These are phyloP conservation scores for Limenitis camilla DNA, from an alignment of 2,888 invertebrate species.

Conservation along the genomic window DNA sequence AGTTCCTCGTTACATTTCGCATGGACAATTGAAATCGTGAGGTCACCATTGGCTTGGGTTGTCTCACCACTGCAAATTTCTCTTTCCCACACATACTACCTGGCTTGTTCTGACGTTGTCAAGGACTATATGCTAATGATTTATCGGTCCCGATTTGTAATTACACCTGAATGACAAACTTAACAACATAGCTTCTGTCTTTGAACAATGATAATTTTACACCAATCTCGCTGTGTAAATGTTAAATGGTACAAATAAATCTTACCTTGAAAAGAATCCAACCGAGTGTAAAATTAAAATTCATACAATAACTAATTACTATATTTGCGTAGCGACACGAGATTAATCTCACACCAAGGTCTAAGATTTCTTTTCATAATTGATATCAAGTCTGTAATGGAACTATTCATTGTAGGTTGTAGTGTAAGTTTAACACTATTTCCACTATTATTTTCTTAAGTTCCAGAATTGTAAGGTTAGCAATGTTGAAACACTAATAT, in stretches of 20 bases:
- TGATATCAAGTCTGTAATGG: no score
- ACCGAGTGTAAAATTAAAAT: no score
- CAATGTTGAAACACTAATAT: slow-evolving; percentile 40
- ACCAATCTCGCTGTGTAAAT: no score
- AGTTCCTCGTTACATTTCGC: slow-evolving; percentile 67
- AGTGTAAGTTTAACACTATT: neutral
- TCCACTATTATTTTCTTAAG: slow-evolving; percentile 18
- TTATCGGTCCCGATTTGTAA: slow-evolving; percentile 19
- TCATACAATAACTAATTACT: no score
- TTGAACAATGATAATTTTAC: no score
- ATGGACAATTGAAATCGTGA: slow-evolving; percentile 74
- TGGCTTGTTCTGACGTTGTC: slow-evolving; percentile 41
- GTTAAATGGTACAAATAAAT: no score
- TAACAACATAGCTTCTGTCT: no score
- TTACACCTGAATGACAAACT: neutral
- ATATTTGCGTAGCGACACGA: no score
- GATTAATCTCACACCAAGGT: no score
- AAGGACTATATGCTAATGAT: slow-evolving; percentile 18
- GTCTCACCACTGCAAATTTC: slow-evolving; percentile 66
- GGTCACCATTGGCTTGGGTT: slow-evolving; percentile 65
- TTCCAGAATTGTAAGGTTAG: slow-evolving; percentile 38
- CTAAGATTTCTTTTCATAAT: no score
- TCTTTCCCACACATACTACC: slow-evolving; percentile 59
- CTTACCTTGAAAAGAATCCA: no score
- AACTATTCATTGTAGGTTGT: slow-evolving; percentile 21